Evolutionary conservation across 2,888 invertebrate species (phyloP).

Genomic region (Erynnis tages): DNA sequence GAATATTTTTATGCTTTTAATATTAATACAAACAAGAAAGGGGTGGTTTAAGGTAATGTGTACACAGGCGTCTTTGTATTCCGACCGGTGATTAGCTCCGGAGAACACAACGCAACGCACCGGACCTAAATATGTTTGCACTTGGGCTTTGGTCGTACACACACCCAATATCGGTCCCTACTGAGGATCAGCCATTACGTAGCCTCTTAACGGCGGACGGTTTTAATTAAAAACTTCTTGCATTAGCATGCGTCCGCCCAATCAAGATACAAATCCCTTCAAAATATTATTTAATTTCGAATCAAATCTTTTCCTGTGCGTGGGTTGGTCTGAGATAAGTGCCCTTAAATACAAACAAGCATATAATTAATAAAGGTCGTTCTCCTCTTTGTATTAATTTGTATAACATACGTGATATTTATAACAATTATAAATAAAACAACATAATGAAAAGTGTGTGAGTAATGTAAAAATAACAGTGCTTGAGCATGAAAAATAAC

Average conservation of each 20-base stretch:
- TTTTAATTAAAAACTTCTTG: slow-evolving; percentile 82
- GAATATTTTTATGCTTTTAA: slow-evolving; percentile 15
- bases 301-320: slow-evolving; percentile 11
- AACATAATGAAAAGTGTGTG: no score
- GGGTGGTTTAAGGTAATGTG: slow-evolving; percentile 59
- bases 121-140: slow-evolving; percentile 81
- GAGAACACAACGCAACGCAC: slow-evolving; percentile 61
- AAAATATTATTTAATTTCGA: slow-evolving; percentile 73
- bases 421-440: not conserved
- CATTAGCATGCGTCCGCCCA: slow-evolving; percentile 76
- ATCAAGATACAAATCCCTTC: slow-evolving; percentile 69
- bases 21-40: slow-evolving; percentile 53
- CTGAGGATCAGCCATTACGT: slow-evolving; percentile 76
- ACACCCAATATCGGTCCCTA: slow-evolving; percentile 76
- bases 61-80: slow-evolving; percentile 55
- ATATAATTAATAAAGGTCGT: slow-evolving; percentile 1
- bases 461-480: no score
- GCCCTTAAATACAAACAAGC: slow-evolving; percentile 8
- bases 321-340: slow-evolving; percentile 13
- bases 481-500: no score
- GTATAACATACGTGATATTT: not conserved
- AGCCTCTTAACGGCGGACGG: slow-evolving; percentile 78
- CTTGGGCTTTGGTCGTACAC: slow-evolving; percentile 70
- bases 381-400: not conserved
- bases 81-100: slow-evolving; percentile 70